phyloP scores from a whole-genome alignment of 2,113 vertebrate genomes.

The Corvus hawaiiensis region DNA sequence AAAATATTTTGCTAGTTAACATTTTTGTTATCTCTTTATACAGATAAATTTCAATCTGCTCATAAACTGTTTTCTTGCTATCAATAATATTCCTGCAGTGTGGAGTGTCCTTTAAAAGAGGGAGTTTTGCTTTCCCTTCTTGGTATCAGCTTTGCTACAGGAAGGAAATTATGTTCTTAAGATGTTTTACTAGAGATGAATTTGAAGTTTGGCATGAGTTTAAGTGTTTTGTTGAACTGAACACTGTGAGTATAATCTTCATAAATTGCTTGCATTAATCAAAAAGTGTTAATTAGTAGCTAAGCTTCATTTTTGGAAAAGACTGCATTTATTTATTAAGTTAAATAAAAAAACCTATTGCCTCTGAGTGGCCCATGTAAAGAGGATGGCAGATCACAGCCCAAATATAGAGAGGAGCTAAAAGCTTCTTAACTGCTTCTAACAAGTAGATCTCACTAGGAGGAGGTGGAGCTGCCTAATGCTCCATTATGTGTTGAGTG shows the following conservation, averaged over 20 bases:
- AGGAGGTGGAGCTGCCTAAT: not conserved
- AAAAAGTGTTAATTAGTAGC: constrained; percentile 24
- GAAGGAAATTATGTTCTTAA: not conserved
- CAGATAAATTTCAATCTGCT: not conserved
- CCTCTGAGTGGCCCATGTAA: not conserved
- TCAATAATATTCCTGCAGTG: not conserved
- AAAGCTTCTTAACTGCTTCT: not conserved
- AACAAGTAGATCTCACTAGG: not conserved
- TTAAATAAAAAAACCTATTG: not conserved
- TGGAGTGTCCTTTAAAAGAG: not conserved
- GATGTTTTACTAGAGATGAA: not conserved
- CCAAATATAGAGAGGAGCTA: not conserved
- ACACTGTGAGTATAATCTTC: not conserved
- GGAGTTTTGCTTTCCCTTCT: not conserved
- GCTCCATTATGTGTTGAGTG: not conserved
- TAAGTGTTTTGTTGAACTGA: constrained; percentile 5
- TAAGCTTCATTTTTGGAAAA: not conserved
- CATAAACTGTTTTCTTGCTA: not conserved
- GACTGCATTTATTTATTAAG: not conserved
- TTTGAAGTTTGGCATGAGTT: not conserved
- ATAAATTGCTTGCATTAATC: constrained; percentile 8
- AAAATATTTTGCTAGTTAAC: not conserved
- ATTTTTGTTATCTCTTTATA: not conserved
- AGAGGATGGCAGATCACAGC: not conserved
- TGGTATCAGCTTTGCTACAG: not conserved